Base-by-base conservation (phyloP, 2,888 invertebrate species). In the Polydrusus tereticollis region DNA sequence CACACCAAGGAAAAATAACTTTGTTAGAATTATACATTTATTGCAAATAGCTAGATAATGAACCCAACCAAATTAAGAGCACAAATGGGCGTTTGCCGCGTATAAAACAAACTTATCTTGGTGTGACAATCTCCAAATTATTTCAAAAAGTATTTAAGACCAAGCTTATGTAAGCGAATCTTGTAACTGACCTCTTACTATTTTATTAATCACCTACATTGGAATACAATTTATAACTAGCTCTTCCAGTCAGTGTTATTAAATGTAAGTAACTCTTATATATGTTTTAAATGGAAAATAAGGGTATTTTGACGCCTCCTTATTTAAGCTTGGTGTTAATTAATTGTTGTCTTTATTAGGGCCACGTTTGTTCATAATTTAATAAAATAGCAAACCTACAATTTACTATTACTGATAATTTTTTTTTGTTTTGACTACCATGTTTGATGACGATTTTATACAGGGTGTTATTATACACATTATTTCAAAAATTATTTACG, bases 191-290 rank as follows among this genome's bases (percentile, higher is more conserved):
- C 20, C 10, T 45, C 16, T 45, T 45, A 45, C 12, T 10, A 20
- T 18, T 20, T 45, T 21, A 8, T n/a, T n/a, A 4, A 50, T 18
- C 29, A 55, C 52, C 16, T 23, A 50, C 50, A n/a, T n/a, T 23
- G 20, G 10, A 47, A 38, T 47, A 62, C 63, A 63, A 63, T 63
- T 63, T 63, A 63, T 20, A 45, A 7, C 16, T 8, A 26, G 63
- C 18, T 63, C 63, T 63, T 63, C 63, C 63, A 63, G 5, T 63
- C 12, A 5, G 12, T 47, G 1, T 18, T 47, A 47, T n/a, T 0
- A 47, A 47, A 23, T 21, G 10, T n/a, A n/a, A 12, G 4, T 16
- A 1, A 47, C 12, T 12, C 10, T 6, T 1, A 45, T 21, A 41
- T n/a, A n/a, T n/a, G 47, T 55, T 55, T 21, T 14, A 55, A 29